Evolutionary conservation across 2,888 invertebrate genomes (phyloP).

Genomic region (Napeogenes sylphis): DNA sequence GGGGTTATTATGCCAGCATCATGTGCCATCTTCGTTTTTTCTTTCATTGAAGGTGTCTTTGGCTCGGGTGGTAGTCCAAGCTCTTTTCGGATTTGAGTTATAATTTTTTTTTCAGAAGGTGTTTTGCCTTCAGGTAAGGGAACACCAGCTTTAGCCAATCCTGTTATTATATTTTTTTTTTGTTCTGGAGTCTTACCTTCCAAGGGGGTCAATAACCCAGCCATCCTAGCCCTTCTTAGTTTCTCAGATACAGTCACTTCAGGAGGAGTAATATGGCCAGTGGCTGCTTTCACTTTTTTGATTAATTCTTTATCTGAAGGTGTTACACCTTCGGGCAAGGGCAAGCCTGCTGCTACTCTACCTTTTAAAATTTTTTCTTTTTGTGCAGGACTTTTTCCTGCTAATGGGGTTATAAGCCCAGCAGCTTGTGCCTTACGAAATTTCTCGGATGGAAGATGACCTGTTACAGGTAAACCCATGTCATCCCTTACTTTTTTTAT

Average conservation of each 20-base stretch:
- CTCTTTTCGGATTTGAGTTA: slow-evolving; percentile 35
- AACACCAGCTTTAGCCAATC: slow-evolving; percentile 33
- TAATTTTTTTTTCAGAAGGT: slow-evolving; percentile 37
- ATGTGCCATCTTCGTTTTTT: slow-evolving; percentile 27
- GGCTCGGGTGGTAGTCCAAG: slow-evolving; percentile 38
- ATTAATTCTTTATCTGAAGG: slow-evolving; percentile 34
- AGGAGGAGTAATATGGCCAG: slow-evolving; percentile 1
- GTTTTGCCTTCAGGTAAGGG: slow-evolving; percentile 38
- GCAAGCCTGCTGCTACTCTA: slow-evolving; percentile 36
- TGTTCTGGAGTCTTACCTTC: slow-evolving; percentile 34
- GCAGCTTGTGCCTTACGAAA: slow-evolving; percentile 34
- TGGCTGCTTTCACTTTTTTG: not conserved
- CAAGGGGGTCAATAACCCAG: slow-evolving; percentile 33
- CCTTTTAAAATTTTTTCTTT: slow-evolving; percentile 37
- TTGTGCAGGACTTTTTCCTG: slow-evolving; percentile 35
- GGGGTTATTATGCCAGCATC: slow-evolving; percentile 36
- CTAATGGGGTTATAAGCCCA: slow-evolving; percentile 37
- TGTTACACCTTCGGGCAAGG: slow-evolving; percentile 39
- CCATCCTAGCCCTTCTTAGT: slow-evolving; percentile 27
- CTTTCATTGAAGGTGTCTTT: slow-evolving; percentile 23
- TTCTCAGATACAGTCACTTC: slow-evolving; percentile 29
- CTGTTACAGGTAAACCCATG: slow-evolving; percentile 37
- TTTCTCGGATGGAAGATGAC: slow-evolving; percentile 30
- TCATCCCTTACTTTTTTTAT: slow-evolving; percentile 40
- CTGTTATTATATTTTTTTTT: slow-evolving; percentile 37